A percentile compares a stretch with the other conserved stretches of the same genome.
phyloP scores from a whole-genome alignment of 2,888 invertebrate species.

The Mystacides longicornis region DNA sequence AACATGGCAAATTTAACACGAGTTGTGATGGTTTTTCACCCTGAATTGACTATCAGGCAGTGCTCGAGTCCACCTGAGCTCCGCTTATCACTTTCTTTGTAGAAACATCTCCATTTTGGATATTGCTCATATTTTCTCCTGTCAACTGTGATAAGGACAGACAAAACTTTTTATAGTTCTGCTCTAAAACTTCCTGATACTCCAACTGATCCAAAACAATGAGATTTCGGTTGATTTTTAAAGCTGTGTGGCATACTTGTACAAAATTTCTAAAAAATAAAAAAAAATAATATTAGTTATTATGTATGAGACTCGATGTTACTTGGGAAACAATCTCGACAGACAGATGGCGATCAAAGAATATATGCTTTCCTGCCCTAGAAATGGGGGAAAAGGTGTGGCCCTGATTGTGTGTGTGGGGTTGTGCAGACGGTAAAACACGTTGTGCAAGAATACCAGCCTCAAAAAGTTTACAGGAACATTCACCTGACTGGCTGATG shows the following conservation, averaged over 20 bases:
- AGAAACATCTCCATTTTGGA: slow-evolving; percentile 69
- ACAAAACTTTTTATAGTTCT: slow-evolving; percentile 82
- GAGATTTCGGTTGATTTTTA: slow-evolving; percentile 82
- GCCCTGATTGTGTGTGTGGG: no score
- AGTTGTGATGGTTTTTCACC: no score
- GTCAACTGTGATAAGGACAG: slow-evolving; percentile 65
- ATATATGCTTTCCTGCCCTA: no score
- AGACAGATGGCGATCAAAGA: no score
- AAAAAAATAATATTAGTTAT: slow-evolving; percentile 4
- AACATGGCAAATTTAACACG: no score
- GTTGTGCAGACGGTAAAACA: no score
- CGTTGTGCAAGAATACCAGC: no score
- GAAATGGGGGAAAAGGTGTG: no score
- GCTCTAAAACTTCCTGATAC: slow-evolving; percentile 82
- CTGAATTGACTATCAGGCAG: slow-evolving; percentile 48
- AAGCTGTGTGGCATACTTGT: slow-evolving; percentile 80
- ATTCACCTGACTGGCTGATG: no score
- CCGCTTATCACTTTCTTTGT: slow-evolving; percentile 75
- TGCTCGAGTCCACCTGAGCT: slow-evolving; percentile 72
- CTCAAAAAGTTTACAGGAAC: no score
- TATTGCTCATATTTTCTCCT: slow-evolving; percentile 61
- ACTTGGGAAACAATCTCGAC: no score
- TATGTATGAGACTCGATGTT: no score
- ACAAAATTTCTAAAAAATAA: slow-evolving; percentile 71
- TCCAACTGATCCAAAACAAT: slow-evolving; percentile 85